These are phyloP conservation scores for Prionailurus bengalensis DNA, from an alignment of 2,113 vertebrate genomes.

Conservation along the genomic window DNA sequence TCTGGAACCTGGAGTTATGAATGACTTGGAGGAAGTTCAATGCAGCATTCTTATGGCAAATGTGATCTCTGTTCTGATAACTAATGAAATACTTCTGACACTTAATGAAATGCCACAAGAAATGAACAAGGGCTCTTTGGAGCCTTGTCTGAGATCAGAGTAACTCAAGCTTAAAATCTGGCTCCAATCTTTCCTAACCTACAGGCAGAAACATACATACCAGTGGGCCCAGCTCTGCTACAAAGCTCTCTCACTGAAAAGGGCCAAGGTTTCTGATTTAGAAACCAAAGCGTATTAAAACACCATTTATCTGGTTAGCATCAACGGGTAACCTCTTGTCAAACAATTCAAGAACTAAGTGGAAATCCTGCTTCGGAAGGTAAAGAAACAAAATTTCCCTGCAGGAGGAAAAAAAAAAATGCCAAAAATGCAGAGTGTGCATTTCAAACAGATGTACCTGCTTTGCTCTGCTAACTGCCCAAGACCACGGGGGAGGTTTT, in stretches of 20 bases:
- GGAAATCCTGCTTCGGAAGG: conserved; percentile 54
- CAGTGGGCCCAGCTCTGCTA: not conserved
- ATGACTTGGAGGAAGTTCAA: conserved; percentile 70
- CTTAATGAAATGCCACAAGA: conserved; percentile 79
- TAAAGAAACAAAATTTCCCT: conserved; percentile 60
- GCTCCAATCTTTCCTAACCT: conserved; percentile 77
- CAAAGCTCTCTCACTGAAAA: not conserved
- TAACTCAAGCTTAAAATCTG: conserved; percentile 75
- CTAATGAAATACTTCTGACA: conserved; percentile 83
- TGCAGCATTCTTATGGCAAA: conserved; percentile 60
- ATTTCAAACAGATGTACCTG: conserved; percentile 40
- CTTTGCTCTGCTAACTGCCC: not conserved
- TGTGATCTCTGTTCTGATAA: conserved; percentile 78
- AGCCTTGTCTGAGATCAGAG: conserved; percentile 75
- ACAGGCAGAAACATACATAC: conserved; percentile 67
- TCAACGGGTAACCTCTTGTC: conserved; percentile 74
- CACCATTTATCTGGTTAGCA: conserved; percentile 61
- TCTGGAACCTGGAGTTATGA: conserved; percentile 42
- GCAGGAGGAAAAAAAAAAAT: not conserved
- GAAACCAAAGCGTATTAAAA: conserved; percentile 60
- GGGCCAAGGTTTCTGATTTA: conserved; percentile 58
- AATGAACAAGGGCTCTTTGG: conserved; percentile 75
- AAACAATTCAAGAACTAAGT: conserved; percentile 61
- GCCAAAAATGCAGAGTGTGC: not conserved
- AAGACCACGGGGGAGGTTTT: not conserved